phyloP scores from a whole-genome alignment of 2,797 vertebrate species.

The Distichodus sexfasciatus region DNA sequence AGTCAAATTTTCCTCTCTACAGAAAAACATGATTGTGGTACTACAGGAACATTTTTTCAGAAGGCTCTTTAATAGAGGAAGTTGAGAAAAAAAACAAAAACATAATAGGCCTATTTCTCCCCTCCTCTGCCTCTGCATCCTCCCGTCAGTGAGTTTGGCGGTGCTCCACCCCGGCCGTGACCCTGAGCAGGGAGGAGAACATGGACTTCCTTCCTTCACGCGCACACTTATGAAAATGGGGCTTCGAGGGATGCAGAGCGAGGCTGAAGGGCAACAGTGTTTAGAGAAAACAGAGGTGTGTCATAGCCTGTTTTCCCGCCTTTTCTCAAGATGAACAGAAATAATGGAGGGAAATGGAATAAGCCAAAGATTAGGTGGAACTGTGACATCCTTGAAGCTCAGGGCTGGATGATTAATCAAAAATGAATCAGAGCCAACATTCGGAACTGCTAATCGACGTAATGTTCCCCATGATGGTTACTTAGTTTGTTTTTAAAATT shows the following conservation, averaged over 20 bases:
- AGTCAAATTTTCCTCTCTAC: too few relatives aligned
- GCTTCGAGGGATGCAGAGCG: constrained; percentile 29
- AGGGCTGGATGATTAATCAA: too few relatives aligned
- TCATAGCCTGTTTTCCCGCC: constrained; percentile 3
- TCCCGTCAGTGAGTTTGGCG: constrained; percentile 50
- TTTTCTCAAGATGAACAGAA: background rate
- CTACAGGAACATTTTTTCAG: background rate
- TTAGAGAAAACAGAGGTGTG: constrained; percentile 58
- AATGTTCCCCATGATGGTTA: too few relatives aligned
- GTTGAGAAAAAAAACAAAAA: constrained; percentile 52
- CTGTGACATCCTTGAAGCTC: background rate
- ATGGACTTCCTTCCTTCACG: constrained; percentile 60
- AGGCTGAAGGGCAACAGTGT: constrained; percentile 36
- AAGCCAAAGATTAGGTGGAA: background rate
- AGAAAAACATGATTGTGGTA: background rate
- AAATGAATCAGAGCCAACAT: too few relatives aligned
- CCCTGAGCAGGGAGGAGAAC: constrained; percentile 52
- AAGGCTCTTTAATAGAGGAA: constrained; percentile 40
- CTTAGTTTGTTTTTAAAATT: too few relatives aligned
- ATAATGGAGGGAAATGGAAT: constrained; percentile 1
- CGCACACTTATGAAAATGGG: background rate
- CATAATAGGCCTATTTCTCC: constrained; percentile 38
- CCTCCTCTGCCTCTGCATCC: constrained; percentile 56
- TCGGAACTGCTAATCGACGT: too few relatives aligned
- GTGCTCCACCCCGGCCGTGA: constrained; percentile 39